Percentiles rank a stretch among this genome's conserved stretches.
phyloP scores from a whole-genome alignment of 1,140 invertebrate genomes.

The Nixonia krombeini region DNA sequence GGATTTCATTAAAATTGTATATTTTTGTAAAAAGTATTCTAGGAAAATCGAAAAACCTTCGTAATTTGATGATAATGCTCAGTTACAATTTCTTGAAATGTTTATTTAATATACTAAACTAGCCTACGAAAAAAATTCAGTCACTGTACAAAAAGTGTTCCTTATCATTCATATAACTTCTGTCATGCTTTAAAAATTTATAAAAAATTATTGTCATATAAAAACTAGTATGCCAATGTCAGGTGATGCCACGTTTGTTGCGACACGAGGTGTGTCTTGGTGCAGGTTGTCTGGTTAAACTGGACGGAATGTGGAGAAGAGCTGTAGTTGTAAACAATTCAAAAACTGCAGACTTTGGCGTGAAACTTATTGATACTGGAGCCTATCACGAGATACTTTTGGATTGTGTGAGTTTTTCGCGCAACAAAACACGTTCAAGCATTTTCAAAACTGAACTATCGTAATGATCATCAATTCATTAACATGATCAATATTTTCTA shows the following conservation, averaged over 20 bases:
- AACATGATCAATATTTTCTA: background rate
- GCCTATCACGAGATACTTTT: slow-evolving; percentile 62
- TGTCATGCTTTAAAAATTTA: too few relatives aligned
- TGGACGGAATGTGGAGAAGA: slow-evolving; percentile 62
- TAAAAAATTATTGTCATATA: too few relatives aligned
- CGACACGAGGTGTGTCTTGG: slow-evolving; percentile 59
- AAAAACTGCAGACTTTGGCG: slow-evolving; percentile 49
- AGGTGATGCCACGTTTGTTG: slow-evolving; percentile 66
- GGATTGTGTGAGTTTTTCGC: slow-evolving; percentile 63
- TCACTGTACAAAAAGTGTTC: too few relatives aligned
- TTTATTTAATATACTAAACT: too few relatives aligned
- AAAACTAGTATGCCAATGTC: slow-evolving; percentile 57
- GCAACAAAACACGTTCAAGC: slow-evolving; percentile 3
- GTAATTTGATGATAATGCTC: too few relatives aligned
- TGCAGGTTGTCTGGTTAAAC: slow-evolving; percentile 65
- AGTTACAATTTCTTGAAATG: too few relatives aligned
- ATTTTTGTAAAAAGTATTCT: too few relatives aligned
- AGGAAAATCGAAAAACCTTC: too few relatives aligned
- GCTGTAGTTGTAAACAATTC: slow-evolving; percentile 60
- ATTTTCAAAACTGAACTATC: background rate
- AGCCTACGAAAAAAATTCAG: too few relatives aligned
- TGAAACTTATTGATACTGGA: slow-evolving; percentile 74
- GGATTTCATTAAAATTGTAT: too few relatives aligned
- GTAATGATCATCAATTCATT: slow-evolving; percentile 4
- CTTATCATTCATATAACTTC: too few relatives aligned